Conservation (phyloP, 2,797 vertebrate genomes). For the Aplochiton taeniatus region DNA sequence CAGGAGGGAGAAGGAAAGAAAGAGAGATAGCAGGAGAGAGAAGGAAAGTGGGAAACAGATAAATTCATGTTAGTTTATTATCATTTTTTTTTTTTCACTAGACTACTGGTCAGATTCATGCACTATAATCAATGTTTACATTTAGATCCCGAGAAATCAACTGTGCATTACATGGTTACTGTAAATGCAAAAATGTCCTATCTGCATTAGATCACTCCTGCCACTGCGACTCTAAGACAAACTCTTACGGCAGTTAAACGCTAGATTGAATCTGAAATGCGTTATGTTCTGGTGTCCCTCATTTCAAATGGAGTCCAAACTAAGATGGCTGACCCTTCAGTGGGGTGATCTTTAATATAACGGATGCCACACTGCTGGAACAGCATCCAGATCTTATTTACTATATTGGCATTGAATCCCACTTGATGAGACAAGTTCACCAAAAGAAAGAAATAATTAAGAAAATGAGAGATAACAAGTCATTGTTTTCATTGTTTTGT, state of each 20-base stretch:
- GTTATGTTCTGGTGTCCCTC: constrained; percentile 30
- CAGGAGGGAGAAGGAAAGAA: constrained; percentile 39
- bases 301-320: constrained; percentile 43
- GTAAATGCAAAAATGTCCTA: too few species aligned
- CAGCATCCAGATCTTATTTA: constrained; percentile 49
- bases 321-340: constrained; percentile 56
- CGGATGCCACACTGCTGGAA: constrained; percentile 43
- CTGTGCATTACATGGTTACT: too few species aligned
- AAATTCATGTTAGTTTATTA: too few species aligned
- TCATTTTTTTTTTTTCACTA: too few species aligned
- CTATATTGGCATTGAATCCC: constrained; percentile 29
- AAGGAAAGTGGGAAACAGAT: constrained; percentile 17
- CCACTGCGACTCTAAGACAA: too few species aligned
- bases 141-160: too few species aligned
- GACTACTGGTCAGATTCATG: too few species aligned
- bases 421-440: constrained; percentile 41
- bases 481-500: neutral
- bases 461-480: constrained; percentile 20
- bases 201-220: too few species aligned
- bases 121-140: too few species aligned
- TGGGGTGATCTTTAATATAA: constrained; percentile 32
- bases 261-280: constrained; percentile 15
- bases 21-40: constrained; percentile 45
- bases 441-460: constrained; percentile 22
- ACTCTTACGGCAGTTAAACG: neutral